phyloP scores from a whole-genome alignment of 2,888 invertebrate genomes.

The Agriotes lineatus region DNA sequence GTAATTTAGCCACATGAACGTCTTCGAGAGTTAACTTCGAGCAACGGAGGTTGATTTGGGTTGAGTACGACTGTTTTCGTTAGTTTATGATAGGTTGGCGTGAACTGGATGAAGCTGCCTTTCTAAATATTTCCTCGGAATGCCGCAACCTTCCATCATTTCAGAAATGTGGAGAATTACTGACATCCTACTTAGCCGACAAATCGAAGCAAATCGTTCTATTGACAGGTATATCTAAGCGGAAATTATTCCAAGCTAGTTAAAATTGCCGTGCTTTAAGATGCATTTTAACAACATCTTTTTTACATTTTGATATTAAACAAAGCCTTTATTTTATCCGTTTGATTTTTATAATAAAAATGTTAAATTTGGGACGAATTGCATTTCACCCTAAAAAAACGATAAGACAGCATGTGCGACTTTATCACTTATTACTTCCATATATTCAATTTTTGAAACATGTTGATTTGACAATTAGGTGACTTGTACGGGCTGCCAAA shows the following conservation, averaged over 20 bases:
- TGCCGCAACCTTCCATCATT: constrained; percentile 22
- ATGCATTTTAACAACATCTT: too few relatives aligned
- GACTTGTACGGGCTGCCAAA: too few relatives aligned
- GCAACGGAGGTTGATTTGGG: constrained; percentile 1
- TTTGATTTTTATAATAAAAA: too few relatives aligned
- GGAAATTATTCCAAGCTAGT: constrained; percentile 16
- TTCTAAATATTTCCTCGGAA: constrained; percentile 17
- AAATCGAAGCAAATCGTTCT: constrained; percentile 19
- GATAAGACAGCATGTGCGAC: too few relatives aligned
- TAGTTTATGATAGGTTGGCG: not conserved
- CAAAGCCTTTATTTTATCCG: too few relatives aligned
- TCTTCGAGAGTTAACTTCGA: not conserved
- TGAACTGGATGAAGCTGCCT: constrained; percentile 18
- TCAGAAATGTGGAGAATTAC: constrained; percentile 31
- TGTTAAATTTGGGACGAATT: too few relatives aligned
- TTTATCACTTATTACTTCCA: too few relatives aligned
- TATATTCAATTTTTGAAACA: too few relatives aligned
- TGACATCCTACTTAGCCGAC: constrained; percentile 28
- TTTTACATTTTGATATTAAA: too few relatives aligned
- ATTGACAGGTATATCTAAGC: constrained; percentile 19
- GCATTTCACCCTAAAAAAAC: too few relatives aligned
- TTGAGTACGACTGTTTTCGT: constrained; percentile 5
- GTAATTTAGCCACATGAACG: not conserved
- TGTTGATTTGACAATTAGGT: too few relatives aligned
- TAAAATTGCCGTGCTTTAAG: too few relatives aligned